These are phyloP conservation scores for Eulemur macaco DNA, from an alignment of 2,113 vertebrate species.

Conservation along the genomic window DNA sequence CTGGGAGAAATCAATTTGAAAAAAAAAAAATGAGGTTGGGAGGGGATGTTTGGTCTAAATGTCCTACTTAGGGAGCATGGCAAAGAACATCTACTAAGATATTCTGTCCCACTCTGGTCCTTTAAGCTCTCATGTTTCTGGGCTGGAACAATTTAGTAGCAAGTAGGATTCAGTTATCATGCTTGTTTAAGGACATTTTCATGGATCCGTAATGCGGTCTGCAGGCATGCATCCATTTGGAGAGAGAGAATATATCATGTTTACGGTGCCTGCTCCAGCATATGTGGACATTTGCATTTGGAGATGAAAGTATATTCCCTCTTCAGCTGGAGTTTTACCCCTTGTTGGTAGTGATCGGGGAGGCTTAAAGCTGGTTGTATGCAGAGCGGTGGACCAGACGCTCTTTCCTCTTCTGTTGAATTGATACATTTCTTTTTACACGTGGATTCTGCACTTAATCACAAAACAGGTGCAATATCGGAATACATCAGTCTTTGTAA, in stretches of 20 bases:
- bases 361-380: conserved; percentile 56
- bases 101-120: conserved; percentile 65
- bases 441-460: conserved; percentile 32
- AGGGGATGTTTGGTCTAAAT: conserved; percentile 48
- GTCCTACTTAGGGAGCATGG: conserved; percentile 59
- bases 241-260: conserved; percentile 69
- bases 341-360: conserved; percentile 63
- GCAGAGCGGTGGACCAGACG: conserved; percentile 34
- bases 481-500: not conserved
- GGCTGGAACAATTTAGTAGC: conserved; percentile 73
- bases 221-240: conserved; percentile 75
- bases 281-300: conserved; percentile 75
- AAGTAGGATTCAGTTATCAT: conserved; percentile 70
- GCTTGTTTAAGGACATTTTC: conserved; percentile 76
- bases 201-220: conserved; percentile 70
- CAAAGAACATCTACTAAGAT: conserved; percentile 22
- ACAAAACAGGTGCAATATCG: not conserved
- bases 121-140: conserved; percentile 75
- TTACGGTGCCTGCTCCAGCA: conserved; percentile 67
- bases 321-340: conserved; percentile 76
- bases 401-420: conserved; percentile 43
- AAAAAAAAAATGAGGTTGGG: conserved; percentile 35
- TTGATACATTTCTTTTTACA: conserved; percentile 26
- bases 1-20: conserved; percentile 20
- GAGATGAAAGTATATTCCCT: conserved; percentile 71